Conservation (phyloP, 2,888 invertebrate species). For the Siphlonurus alternatus region DNA sequence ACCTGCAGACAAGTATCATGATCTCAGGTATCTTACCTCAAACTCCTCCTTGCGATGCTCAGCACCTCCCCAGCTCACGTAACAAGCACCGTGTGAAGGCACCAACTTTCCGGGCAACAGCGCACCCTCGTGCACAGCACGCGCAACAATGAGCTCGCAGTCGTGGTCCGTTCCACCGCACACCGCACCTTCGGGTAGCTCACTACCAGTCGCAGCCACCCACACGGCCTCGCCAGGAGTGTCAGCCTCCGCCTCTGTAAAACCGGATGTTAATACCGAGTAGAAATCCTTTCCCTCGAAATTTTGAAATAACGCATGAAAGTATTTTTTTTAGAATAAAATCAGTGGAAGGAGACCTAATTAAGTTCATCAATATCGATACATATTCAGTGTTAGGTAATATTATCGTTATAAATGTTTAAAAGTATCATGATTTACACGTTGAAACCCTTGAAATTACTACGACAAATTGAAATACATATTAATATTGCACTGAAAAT, state of each 20-base stretch:
- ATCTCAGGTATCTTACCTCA: too few relatives aligned
- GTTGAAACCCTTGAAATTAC: too few relatives aligned
- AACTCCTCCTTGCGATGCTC: slow-evolving; percentile 50
- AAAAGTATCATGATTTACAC: too few relatives aligned
- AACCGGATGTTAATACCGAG: slow-evolving; percentile 13
- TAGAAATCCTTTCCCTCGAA: slow-evolving; percentile 5
- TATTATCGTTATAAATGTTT: too few relatives aligned
- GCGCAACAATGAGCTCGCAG: slow-evolving; percentile 46
- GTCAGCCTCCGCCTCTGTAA: slow-evolving; percentile 19
- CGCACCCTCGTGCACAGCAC: slow-evolving; percentile 53
- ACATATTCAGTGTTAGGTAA: too few relatives aligned
- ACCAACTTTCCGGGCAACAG: slow-evolving; percentile 63
- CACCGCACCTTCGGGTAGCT: slow-evolving; percentile 56
- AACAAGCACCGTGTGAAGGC: slow-evolving; percentile 49
- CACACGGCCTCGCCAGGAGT: slow-evolving; percentile 38
- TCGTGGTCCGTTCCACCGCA: slow-evolving; percentile 44
- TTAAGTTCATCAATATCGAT: too few relatives aligned
- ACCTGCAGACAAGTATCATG: slow-evolving; percentile 12
- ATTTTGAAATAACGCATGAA: too few relatives aligned
- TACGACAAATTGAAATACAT: too few relatives aligned
- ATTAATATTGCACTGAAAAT: too few relatives aligned
- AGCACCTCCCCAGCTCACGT: slow-evolving; percentile 59
- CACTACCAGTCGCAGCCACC: slow-evolving; percentile 46
- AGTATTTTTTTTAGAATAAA: too few relatives aligned
- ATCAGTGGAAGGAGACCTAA: too few relatives aligned